Base-by-base conservation (phyloP, 2,797 vertebrate species). In the Lagocephalus sceleratus region DNA sequence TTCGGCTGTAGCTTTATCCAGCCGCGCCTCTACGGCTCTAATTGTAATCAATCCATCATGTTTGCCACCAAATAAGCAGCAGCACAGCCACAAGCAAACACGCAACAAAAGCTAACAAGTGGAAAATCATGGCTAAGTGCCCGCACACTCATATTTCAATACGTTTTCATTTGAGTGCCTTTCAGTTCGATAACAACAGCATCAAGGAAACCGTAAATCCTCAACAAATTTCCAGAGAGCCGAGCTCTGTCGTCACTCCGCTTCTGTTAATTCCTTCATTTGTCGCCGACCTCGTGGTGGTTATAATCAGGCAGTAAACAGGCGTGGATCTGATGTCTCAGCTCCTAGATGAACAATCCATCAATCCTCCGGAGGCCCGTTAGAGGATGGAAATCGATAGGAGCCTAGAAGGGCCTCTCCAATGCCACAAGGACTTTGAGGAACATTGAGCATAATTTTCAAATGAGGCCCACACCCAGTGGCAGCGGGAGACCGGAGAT, bases 41-140 rank as follows among this genome's bases (percentile, higher is more conserved):
- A 84, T 85, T 82, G 84, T 84, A 85, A 85, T 82, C 75, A 86
- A 79, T 85, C 83, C 86, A 85, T 90, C 85, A 88, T 85, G 78
- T 87, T 87, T 81, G 79, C 65, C 71, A 75, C 75, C 68, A 84
- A 85, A 86, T 88, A 66, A 90, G 88, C 83, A 82, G 73, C 78
- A 47, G 52, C 63, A 47, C 71, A 60, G 83, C 88, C 85, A 73
- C 61, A 72, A 88, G 85, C 85, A 72, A 85, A 88, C 71, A 71
- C 82, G 85, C 82, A 83, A 84, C 65, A 42, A 75, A 76, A 78
- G 76, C 81, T 85, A 88, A 86, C 84, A 81, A 89, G 83, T 82
- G 78, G 81, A 85, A 88, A 89, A 88, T 88, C 84, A 88, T 87
- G 67, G 42, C 75, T 82, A 79, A 85, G 84, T 85, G 77, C 78